These are phyloP conservation scores for Remorina albescens DNA, from an alignment of 2,797 vertebrate species.

Conservation along the genomic window DNA sequence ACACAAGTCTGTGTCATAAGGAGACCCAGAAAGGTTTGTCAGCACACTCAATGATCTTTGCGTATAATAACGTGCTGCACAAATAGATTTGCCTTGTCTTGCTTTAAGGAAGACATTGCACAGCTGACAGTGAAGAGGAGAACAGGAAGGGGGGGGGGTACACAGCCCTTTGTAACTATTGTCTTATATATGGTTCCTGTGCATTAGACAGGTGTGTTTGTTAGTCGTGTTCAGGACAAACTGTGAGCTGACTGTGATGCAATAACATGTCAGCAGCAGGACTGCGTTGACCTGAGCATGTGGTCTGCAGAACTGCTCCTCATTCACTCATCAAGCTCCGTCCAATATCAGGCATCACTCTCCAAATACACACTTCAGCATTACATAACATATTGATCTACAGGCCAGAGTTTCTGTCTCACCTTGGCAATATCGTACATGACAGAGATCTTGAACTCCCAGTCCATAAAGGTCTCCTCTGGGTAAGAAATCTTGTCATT, in stretches of 20 bases:
- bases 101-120: too few species aligned
- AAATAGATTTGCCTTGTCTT: too few species aligned
- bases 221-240: background rate
- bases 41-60: too few species aligned
- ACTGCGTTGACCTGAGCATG: background rate
- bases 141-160: too few species aligned
- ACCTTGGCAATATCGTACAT: conserved; percentile 98
- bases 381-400: background rate
- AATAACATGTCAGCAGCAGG: background rate
- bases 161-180: too few species aligned
- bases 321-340: background rate
- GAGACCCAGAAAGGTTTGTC: too few species aligned
- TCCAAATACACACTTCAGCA: background rate
- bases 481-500: conserved; percentile 96
- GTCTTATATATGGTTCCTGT: background rate
- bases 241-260: background rate
- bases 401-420: conserved; percentile 45
- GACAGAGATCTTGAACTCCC: conserved; percentile 98
- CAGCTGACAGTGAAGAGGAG: too few species aligned
- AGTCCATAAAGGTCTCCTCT: conserved; percentile 97
- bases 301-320: background rate
- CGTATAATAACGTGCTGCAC: too few species aligned
- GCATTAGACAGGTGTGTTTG: background rate
- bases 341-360: background rate
- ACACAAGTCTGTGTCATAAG: too few species aligned